Evolutionary conservation across 2,113 vertebrate species (phyloP), one percentile per base, ranked within the genome.

Genomic region (Rallus limicola): DNA sequence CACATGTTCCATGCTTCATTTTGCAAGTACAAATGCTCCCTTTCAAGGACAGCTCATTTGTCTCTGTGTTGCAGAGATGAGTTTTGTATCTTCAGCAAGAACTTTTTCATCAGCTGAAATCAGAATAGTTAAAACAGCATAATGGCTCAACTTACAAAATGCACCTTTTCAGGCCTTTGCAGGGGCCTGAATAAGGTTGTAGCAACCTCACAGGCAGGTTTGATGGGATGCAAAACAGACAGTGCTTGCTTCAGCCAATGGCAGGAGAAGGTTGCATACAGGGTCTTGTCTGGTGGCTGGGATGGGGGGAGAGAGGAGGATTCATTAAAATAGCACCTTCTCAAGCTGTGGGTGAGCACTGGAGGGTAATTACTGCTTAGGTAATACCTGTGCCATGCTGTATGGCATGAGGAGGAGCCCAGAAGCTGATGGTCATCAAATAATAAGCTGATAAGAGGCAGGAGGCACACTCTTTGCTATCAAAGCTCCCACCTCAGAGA

Each of bases 291-390:
- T 88, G 58, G 69, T 68, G 67, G 17, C 0, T 46, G 44, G 2
- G 9, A 0, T 16, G 18, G 11, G 1, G 9, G 16, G 9, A 0
- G 21, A 16, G 29, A 69, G 44, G 8, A 38, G 11, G 3, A 4
- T 64, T 93, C 53, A 19, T 44, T 90, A 65, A 69, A 95, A 55
- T n/a, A 65, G 19, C 28, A 14, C 64, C 74, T 80, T 74, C 25
- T 31, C 50, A 58, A 59, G 80, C 20, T 2, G 8, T 55, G 90
- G 63, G 70, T 56, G 53, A 71, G 26, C 4, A 4, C 2, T 68
- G 36, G 17, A 36, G 8, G 13, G 25, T 53, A 53, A 53, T 53
- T 53, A 53, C 52, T 26, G 14, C 52, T 62, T 62, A 63, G 18
- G 13, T 79, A 93, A 48, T 14, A 53, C 24, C 58, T 82, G 10